Evolutionary conservation across 2,888 invertebrate species (phyloP).

Genomic region (Lampropteryx suffumata): DNA sequence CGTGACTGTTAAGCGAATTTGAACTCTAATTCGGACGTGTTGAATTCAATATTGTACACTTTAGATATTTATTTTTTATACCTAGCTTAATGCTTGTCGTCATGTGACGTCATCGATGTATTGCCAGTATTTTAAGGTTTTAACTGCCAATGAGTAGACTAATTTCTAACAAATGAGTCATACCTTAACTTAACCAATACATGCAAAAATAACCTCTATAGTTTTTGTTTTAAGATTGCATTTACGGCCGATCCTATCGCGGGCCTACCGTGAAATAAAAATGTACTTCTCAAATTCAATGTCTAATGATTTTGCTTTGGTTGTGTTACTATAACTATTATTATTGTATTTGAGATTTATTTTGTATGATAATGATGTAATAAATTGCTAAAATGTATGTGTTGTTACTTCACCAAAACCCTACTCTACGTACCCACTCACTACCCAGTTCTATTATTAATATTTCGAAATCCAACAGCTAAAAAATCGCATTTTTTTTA

Average conservation of each 20-base stretch:
- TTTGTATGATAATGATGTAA: constrained; percentile 81
- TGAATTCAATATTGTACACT: constrained; percentile 58
- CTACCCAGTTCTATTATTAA: too few relatives aligned
- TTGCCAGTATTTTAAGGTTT: constrained; percentile 60
- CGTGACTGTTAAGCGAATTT: constrained; percentile 32
- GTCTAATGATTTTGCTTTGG: constrained; percentile 80
- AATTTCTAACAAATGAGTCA: constrained; percentile 61
- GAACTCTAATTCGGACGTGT: constrained; percentile 50
- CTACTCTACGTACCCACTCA: too few relatives aligned
- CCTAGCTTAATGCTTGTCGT: constrained; percentile 47
- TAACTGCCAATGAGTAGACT: constrained; percentile 70
- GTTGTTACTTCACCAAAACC: neutral
- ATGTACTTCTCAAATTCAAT: constrained; percentile 73
- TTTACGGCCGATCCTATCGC: constrained; percentile 60
- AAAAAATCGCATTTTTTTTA: too few relatives aligned
- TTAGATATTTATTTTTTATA: constrained; percentile 72
- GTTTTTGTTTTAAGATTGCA: constrained; percentile 61
- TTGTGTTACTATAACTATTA: constrained; percentile 80
- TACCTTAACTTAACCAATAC: constrained; percentile 48
- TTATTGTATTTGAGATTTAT: constrained; percentile 81
- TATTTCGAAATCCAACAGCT: too few relatives aligned
- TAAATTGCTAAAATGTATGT: constrained; percentile 72
- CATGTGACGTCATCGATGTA: constrained; percentile 34
- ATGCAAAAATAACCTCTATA: constrained; percentile 51
- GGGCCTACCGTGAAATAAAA: constrained; percentile 60